A percentile compares a stretch with the other conserved stretches of the same genome.
These are phyloP conservation scores for Himalopsyche tibetana DNA, from an alignment of 2,888 invertebrate species.

Conservation along the genomic window DNA sequence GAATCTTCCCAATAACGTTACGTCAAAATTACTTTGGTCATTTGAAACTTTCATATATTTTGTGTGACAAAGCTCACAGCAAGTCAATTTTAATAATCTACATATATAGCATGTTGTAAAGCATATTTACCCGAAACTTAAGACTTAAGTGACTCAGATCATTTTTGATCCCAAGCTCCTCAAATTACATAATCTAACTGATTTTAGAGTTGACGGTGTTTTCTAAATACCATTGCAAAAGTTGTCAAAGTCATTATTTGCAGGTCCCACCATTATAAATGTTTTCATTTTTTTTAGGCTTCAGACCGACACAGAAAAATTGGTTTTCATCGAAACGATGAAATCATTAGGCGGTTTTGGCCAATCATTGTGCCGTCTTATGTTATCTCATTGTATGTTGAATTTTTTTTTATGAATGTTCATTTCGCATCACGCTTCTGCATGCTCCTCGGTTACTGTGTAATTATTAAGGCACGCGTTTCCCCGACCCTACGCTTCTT, in stretches of 20 bases:
- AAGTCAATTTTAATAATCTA: no score
- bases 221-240: background rate
- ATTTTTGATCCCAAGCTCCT: no score
- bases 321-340: constrained; percentile 65
- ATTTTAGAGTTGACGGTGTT: background rate
- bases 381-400: constrained; percentile 61
- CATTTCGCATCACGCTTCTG: background rate
- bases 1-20: no score
- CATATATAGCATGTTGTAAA: no score
- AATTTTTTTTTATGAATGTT: constrained; percentile 48
- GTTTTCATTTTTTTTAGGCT: constrained; percentile 60
- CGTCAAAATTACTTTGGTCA: no score
- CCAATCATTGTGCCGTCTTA: constrained; percentile 59
- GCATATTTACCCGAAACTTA: no score
- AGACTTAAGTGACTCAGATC: no score
- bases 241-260: constrained; percentile 19
- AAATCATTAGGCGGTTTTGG: constrained; percentile 56
- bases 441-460: background rate
- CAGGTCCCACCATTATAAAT: constrained; percentile 46
- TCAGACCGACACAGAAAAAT: constrained; percentile 60
- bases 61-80: no score
- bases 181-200: background rate
- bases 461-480: constrained; percentile 13
- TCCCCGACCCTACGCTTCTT: background rate
- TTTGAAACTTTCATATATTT: no score